These are phyloP conservation scores for Pyrrhosoma nymphula DNA, from an alignment of 2,888 invertebrate genomes.

Conservation along the genomic window DNA sequence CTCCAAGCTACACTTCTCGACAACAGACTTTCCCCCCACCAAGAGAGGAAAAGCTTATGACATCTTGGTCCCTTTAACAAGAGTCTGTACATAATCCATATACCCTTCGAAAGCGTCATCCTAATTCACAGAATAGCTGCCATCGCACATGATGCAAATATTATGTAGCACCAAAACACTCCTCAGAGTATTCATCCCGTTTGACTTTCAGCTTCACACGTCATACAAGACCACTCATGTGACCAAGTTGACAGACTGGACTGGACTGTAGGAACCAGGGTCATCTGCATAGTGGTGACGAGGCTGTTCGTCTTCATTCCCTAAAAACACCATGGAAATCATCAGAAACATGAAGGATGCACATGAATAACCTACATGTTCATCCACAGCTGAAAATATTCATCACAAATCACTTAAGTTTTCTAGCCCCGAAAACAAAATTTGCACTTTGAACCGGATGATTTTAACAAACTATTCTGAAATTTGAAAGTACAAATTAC, in stretches of 20 bases:
- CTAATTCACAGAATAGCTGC: neutral
- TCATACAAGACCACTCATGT: constrained; percentile 14
- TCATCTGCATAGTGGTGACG: constrained; percentile 62
- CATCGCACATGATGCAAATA: neutral
- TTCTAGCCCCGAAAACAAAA: too few species aligned
- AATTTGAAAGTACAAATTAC: too few species aligned
- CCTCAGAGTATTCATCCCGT: neutral
- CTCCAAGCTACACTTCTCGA: neutral
- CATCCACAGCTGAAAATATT: too few species aligned
- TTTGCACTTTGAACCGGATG: too few species aligned
- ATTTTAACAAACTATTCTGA: too few species aligned
- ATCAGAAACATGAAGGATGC: neutral
- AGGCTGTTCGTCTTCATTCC: constrained; percentile 46
- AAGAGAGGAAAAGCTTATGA: neutral
- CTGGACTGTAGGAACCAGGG: constrained; percentile 51
- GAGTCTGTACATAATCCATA: neutral
- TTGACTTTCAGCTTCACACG: neutral
- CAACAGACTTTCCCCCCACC: neutral
- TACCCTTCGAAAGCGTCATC: neutral
- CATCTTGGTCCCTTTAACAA: constrained; percentile 39
- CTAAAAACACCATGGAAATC: neutral
- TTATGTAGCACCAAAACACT: neutral
- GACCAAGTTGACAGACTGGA: constrained; percentile 53
- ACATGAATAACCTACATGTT: too few species aligned
- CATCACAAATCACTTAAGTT: too few species aligned